Conservation (phyloP, 2,797 vertebrate genomes). For the Anguilla megastoma region DNA sequence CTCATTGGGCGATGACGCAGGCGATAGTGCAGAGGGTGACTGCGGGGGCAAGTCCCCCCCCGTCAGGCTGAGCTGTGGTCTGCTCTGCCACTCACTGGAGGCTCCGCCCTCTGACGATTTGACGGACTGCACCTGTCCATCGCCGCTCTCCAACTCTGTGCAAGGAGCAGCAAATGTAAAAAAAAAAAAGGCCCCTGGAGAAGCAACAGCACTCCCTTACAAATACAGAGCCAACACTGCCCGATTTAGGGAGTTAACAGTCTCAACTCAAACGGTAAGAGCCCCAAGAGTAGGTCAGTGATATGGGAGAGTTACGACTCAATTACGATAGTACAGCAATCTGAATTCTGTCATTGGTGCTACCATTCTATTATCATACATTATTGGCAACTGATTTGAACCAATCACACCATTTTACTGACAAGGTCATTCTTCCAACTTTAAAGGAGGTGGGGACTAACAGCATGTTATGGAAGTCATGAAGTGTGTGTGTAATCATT, state of each 20-base stretch:
- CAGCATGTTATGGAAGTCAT: neutral
- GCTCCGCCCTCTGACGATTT: conserved; percentile 25
- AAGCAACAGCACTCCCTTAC: neutral
- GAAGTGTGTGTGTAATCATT: neutral
- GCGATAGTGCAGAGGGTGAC: neutral
- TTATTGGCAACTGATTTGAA: neutral
- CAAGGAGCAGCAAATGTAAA: neutral
- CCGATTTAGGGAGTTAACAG: neutral
- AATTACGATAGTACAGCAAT: neutral
- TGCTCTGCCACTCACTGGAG: conserved; percentile 12
- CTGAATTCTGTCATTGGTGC: too few relatives aligned
- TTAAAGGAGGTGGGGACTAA: neutral
- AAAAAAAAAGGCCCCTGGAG: neutral
- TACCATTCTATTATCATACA: too few relatives aligned
- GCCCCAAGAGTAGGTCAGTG: neutral
- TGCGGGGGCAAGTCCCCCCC: neutral
- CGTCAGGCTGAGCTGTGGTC: conserved; percentile 7
- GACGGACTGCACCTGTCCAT: neutral
- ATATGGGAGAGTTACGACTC: too few relatives aligned
- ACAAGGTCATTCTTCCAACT: neutral
- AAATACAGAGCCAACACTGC: neutral
- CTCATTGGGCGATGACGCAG: neutral
- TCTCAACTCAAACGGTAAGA: neutral
- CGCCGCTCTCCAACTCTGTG: conserved; percentile 7
- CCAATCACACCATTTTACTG: too few relatives aligned